These are phyloP conservation scores for Rhorus exstirpatorius DNA, from an alignment of 2,888 invertebrate genomes.

Conservation along the genomic window DNA sequence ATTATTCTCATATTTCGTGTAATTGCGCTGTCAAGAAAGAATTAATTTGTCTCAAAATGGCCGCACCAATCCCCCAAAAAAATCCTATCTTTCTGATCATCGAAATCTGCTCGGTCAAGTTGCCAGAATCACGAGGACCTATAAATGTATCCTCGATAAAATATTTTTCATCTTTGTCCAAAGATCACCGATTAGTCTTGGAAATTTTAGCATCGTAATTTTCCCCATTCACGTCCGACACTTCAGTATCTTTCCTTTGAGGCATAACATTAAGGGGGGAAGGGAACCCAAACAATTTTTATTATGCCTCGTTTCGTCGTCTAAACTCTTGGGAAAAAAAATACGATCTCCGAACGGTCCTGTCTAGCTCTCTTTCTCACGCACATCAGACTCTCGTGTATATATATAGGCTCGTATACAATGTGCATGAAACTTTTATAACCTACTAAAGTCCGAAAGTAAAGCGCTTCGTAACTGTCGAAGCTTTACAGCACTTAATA, in stretches of 20 bases:
- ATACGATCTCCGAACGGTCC: slow-evolving; percentile 14
- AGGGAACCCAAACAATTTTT: slow-evolving; percentile 37
- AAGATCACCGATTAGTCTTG: background rate
- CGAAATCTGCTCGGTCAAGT: too few species aligned
- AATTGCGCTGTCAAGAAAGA: too few species aligned
- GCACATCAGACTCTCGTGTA: slow-evolving; percentile 34
- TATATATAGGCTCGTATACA: slow-evolving; percentile 10
- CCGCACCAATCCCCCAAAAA: too few species aligned
- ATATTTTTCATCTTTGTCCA: background rate
- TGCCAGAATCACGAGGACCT: too few species aligned
- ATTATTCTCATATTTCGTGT: too few species aligned
- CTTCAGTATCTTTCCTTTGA: slow-evolving; percentile 6
- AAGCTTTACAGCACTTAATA: slow-evolving; percentile 59
- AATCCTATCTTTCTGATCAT: too few species aligned
- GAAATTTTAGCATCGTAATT: background rate
- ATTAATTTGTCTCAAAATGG: too few species aligned
- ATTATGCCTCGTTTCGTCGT: slow-evolving; percentile 59
- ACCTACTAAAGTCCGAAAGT: slow-evolving; percentile 63
- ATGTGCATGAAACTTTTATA: slow-evolving; percentile 65
- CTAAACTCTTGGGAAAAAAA: slow-evolving; percentile 28
- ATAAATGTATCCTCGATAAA: background rate
- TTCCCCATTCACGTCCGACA: slow-evolving; percentile 4
- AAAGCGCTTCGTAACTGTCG: slow-evolving; percentile 57
- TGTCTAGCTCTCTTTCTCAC: slow-evolving; percentile 34
- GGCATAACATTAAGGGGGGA: background rate